Base-by-base conservation (phyloP, 2,888 invertebrate genomes). In the Agrotis puta region DNA sequence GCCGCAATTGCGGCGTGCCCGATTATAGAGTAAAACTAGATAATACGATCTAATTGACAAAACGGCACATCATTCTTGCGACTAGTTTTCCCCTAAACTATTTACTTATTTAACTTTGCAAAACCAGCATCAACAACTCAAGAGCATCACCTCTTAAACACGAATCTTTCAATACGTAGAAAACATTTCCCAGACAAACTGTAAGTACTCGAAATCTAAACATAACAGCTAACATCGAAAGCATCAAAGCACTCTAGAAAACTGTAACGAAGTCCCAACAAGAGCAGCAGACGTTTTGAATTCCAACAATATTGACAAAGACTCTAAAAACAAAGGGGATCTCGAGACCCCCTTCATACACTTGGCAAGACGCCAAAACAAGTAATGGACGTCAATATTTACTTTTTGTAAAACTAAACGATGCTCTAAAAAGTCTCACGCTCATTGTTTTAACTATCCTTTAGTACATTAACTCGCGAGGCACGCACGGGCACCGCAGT, bases 341-440 rank as follows among this genome's bases (percentile, higher is more conserved):
- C 83, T 85, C 81, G 78, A 88, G 85, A 87, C 86, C 87, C 88
- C 83, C 89, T 90, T 87, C 81, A 87, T 79, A 87, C 87, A 88
- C 89, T 86, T 89, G 88, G 91, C 88, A 88, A 89, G 64, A 65
- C 59, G 83, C 83, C 84, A 84, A 76, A 83, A 74, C 74, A 84
- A 84, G 75, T 79, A 83, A 81, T 82, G 79, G 79, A 70, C 77
- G 74, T 84, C 81, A 81, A 83, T 84, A 84, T 83, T 83, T 77
- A 75, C 74, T 76, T 84, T 84, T 74, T 77, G 51, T 77, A 65
- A 71, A 70, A 74, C 77, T 83, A 82, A 84, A 82, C 77, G 82
- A 54, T 20, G 58, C 66, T 76, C 62, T 73, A 66, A 82, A 81
- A 81, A 72, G 43, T 71, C 70, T 73, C 58, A 74, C 70, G 73